Percentiles rank a stretch among this genome's conserved stretches.
These are phyloP conservation scores for Camelus bactrianus DNA, from an alignment of 2,113 vertebrate genomes.

Conservation along the genomic window DNA sequence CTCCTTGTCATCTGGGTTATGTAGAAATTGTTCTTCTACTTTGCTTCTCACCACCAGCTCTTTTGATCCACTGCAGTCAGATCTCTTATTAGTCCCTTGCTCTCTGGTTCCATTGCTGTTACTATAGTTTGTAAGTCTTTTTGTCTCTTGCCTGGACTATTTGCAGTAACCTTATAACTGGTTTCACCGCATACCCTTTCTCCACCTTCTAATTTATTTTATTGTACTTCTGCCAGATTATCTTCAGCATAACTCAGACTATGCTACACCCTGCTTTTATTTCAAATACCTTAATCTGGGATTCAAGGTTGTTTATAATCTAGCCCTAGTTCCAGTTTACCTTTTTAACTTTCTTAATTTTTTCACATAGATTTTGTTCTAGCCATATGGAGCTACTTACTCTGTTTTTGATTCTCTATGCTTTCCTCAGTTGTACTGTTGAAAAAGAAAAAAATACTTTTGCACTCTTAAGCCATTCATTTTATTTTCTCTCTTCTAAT, in stretches of 20 bases:
- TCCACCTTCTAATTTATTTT: background rate
- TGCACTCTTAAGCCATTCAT: background rate
- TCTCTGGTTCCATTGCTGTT: background rate
- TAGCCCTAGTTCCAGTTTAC: background rate
- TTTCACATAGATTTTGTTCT: conserved; percentile 33
- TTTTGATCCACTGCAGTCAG: background rate
- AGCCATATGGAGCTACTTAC: background rate
- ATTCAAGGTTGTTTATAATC: background rate
- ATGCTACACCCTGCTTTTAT: background rate
- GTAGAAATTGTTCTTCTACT: background rate
- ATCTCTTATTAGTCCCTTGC: background rate
- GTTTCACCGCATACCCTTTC: background rate
- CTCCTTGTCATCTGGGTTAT: background rate
- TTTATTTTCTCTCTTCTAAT: background rate
- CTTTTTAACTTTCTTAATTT: conserved; percentile 42
- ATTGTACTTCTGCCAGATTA: background rate
- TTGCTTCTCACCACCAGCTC: background rate
- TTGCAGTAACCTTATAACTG: background rate
- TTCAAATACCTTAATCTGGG: background rate
- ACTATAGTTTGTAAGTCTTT: background rate
- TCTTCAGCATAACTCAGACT: background rate
- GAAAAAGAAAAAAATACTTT: background rate
- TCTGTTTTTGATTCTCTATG: conserved; percentile 32
- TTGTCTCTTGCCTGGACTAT: background rate
- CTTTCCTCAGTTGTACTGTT: background rate